Base-by-base conservation (phyloP, 1,140 invertebrate genomes). In the Brachionus asplanchnoidis region DNA sequence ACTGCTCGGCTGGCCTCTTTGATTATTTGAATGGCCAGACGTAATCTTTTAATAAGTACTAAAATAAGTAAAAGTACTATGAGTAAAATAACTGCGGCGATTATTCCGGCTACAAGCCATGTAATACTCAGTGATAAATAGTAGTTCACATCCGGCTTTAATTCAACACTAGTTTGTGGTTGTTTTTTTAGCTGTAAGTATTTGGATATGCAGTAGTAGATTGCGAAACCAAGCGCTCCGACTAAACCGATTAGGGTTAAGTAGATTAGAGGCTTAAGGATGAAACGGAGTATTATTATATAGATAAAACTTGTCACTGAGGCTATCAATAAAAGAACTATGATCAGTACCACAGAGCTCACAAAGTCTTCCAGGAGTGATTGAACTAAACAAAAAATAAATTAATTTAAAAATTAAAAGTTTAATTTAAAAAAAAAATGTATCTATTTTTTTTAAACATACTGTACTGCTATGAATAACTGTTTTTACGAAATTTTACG, bases 1-100 rank as follows among this genome's bases (percentile, higher is more conserved):
- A 98, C 93, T 53, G 96, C 96, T 90, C 95, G 97, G 89, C 95
- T 92, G 93, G 95, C 89, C 92, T 95, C 88, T 75, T 90, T 90
- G 75, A 98, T 96, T 1, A 98, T 91, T 9, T 95, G 94, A 80
- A 97, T 95, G 1, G 97, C 96, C 83, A 98, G 92, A 7, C 91
- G 89, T 66, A 99, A 95, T 85, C 96, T 91, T 68, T 93, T 94
- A 36, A 84, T 50, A 4, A 84, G 36, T 14, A 84, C 42, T 14
- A 84, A 32, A 20, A 84, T 46, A 11, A 84, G 12, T 8, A 84
- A 32, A 5, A 84, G n/a, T 11, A 60, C 44, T 46, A 73, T 40
- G 4, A 84, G 8, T 17, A 84, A 56, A 7, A 84, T 26, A n/a
- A 84, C 12, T 20, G 12, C 42, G n/a, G 32, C 42, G 1, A 84